Percentiles rank a stretch among this genome's conserved stretches.
Conservation (phyloP, 2,888 invertebrate species). For the Hymenopus coronatus region DNA sequence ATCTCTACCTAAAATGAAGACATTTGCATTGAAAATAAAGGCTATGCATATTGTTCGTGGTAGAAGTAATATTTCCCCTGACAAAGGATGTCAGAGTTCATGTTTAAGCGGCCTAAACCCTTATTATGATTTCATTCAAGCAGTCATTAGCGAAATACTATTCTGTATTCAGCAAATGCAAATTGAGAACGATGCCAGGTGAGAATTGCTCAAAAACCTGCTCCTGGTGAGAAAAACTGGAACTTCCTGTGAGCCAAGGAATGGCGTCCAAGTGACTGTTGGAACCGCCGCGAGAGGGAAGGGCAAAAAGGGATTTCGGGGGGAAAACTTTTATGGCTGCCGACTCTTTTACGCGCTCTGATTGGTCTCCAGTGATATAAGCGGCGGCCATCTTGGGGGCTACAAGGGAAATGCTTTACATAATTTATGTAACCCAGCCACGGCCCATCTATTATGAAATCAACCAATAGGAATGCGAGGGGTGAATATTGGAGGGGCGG, state of each 20-base stretch:
- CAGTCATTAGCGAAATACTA: background rate
- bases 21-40: too few species aligned
- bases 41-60: too few species aligned
- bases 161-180: background rate
- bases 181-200: background rate
- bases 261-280: background rate
- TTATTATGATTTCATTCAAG: too few species aligned
- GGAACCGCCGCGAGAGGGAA: background rate
- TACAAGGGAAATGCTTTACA: constrained; percentile 20
- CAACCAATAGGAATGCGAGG: constrained; percentile 11
- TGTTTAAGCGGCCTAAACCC: too few species aligned
- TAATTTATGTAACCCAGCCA: constrained; percentile 24
- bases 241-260: background rate
- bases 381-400: constrained; percentile 28
- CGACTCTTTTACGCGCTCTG: constrained; percentile 18
- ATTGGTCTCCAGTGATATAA: constrained; percentile 26
- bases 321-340: constrained; percentile 30
- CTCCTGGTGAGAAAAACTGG: background rate
- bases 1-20: too few species aligned
- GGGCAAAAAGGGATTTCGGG: constrained; percentile 3
- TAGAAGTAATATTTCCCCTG: too few species aligned
- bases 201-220: background rate
- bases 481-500: constrained; percentile 14
- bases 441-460: constrained; percentile 1
- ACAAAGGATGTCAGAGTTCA: too few species aligned